Conservation (phyloP, 2,797 vertebrate genomes). For the Leuciscus waleckii region DNA sequence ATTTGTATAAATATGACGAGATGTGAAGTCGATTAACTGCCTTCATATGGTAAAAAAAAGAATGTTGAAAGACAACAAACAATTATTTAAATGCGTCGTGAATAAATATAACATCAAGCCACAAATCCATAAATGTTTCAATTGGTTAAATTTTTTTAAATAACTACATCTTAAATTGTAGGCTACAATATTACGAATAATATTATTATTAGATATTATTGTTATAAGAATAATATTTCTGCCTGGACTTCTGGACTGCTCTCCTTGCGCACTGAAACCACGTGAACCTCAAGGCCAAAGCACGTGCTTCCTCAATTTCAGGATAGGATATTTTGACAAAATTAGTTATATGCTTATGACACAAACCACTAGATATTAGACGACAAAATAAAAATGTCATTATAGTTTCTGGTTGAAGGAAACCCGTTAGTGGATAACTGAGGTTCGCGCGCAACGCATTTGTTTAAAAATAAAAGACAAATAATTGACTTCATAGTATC, state of each 20-base stretch:
- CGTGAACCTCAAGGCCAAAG: constrained; percentile 12
- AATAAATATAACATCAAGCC: background rate
- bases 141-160: background rate
- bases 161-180: background rate
- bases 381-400: background rate
- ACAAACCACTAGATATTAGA: background rate
- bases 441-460: background rate
- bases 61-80: background rate
- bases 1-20: background rate
- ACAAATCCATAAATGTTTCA: background rate
- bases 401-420: background rate
- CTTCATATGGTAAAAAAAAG: background rate
- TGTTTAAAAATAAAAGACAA: background rate
- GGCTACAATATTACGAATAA: background rate
- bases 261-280: background rate
- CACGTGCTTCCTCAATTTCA: background rate
- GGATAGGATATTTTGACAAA: background rate
- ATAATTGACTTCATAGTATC: background rate
- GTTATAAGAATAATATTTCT: no score
- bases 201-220: background rate
- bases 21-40: no score
- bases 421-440: background rate
- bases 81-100: background rate
- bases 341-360: background rate
- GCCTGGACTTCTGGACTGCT: background rate